Base-by-base conservation (phyloP, 2,797 vertebrate genomes). In the Myotis vivesi region DNA sequence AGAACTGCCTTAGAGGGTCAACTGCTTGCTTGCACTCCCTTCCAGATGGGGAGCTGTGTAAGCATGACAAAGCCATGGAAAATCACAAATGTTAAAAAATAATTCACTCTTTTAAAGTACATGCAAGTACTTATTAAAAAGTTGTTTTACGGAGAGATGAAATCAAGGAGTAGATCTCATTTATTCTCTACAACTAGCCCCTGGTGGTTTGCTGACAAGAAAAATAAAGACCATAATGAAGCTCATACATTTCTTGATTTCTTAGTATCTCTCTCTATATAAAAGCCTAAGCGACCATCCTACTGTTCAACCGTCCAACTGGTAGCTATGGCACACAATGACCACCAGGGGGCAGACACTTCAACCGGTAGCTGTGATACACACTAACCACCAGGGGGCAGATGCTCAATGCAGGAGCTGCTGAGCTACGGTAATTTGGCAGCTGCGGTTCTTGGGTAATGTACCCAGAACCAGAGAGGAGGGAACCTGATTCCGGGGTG, bases 211-310 rank as follows among this genome's bases (percentile, higher is more conserved):
- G 11, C 46, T 83, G 33, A 93, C 59, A 91, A 89, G 41, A 77
- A 91, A 92, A 91, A 83, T 82, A 80, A 96, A 94, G 20, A 83
- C 9, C 10, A 62, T 22, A 53, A 81, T 12, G 38, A 92, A 89
- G 36, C 20, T 89, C 41, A 92, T n/a, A 87, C 44, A 66, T 91
- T 80, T 66, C 13, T 92, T 84, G 80, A 51, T 59, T 57, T 83
- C n/a, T 59, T 90, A 92, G 33, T 44, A 46, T 62, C 13, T 59
- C 57, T 59, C 25, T 30, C 0, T 62, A 15, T 62, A 62, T 30
- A 62, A 62, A 62, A 62, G 13, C 28, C 28, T 62, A 30, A 30
- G 28, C 5, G 2, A 62, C 59, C 1, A 0, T 62, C 59, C 13
- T 3, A 62, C 59, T 30, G 28, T 62, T 62, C 28, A 62, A 62